Conservation (phyloP, 2,113 vertebrate species). For the Oxygymnocypris stewartii region DNA sequence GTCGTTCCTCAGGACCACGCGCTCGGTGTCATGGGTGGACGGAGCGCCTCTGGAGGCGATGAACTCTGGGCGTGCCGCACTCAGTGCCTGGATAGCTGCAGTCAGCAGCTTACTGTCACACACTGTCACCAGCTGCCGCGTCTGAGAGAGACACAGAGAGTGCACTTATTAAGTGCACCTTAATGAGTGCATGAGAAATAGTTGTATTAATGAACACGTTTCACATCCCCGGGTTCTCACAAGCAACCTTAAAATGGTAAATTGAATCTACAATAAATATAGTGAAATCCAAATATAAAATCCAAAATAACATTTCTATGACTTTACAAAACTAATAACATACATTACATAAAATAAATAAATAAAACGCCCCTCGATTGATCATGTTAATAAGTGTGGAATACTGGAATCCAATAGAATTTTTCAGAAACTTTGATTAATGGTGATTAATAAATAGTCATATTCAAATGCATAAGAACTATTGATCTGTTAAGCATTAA, state of each 20-base stretch:
- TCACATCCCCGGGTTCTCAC: neutral
- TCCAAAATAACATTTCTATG: neutral
- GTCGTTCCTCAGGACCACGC: slow-evolving; percentile 87
- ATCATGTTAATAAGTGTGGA: neutral
- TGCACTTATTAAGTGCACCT: neutral
- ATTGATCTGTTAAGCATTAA: neutral
- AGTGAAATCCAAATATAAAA: neutral
- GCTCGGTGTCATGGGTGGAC: slow-evolving; percentile 82
- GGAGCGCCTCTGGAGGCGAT: slow-evolving; percentile 86
- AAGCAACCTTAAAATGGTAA: neutral
- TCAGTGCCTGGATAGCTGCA: slow-evolving; percentile 88
- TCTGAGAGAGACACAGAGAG: slow-evolving; percentile 70
- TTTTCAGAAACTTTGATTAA: neutral
- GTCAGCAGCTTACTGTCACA: slow-evolving; percentile 95
- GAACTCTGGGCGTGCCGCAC: slow-evolving; percentile 88
- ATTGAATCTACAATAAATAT: neutral
- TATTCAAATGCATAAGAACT: neutral
- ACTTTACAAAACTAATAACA: neutral
- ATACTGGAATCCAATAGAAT: neutral
- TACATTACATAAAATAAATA: no score
- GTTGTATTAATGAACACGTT: neutral
- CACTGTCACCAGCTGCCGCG: slow-evolving; percentile 91
- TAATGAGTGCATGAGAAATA: neutral
- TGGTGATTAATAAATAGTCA: neutral
- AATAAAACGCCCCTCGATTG: neutral